Conservation (phyloP, 2,888 invertebrate genomes). For the Pachycephus smyrnensis region DNA sequence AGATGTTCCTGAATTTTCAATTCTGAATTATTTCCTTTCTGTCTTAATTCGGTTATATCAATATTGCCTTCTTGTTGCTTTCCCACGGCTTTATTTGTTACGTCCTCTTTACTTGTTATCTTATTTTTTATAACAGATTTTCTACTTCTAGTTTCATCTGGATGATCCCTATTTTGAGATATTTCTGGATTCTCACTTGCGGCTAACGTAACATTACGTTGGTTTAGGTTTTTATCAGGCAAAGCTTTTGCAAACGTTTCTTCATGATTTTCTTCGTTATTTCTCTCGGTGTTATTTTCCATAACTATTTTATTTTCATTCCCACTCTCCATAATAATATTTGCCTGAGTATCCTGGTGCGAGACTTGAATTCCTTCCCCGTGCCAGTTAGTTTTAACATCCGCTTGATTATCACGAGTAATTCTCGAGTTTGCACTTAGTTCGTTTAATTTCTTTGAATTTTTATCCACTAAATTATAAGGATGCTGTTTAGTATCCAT, state of each 20-base stretch:
- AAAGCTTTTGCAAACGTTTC: neutral
- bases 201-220: too few relatives aligned
- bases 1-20: neutral
- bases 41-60: too few relatives aligned
- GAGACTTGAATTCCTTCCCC: neutral
- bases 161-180: neutral
- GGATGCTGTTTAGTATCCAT: neutral
- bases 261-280: neutral
- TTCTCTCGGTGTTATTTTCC: neutral
- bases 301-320: neutral
- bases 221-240: neutral
- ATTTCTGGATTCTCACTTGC: neutral
- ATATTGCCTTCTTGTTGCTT: too few relatives aligned
- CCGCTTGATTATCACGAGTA: neutral
- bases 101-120: neutral
- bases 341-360: neutral
- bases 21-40: neutral
- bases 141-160: neutral
- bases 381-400: neutral
- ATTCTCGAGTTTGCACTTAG: neutral
- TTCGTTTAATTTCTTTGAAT: neutral
- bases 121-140: neutral
- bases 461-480: neutral
- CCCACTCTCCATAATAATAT: neutral
- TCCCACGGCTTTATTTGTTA: neutral